These are phyloP conservation scores for Nesoenas mayeri DNA, from an alignment of 2,113 vertebrate species.

Conservation along the genomic window DNA sequence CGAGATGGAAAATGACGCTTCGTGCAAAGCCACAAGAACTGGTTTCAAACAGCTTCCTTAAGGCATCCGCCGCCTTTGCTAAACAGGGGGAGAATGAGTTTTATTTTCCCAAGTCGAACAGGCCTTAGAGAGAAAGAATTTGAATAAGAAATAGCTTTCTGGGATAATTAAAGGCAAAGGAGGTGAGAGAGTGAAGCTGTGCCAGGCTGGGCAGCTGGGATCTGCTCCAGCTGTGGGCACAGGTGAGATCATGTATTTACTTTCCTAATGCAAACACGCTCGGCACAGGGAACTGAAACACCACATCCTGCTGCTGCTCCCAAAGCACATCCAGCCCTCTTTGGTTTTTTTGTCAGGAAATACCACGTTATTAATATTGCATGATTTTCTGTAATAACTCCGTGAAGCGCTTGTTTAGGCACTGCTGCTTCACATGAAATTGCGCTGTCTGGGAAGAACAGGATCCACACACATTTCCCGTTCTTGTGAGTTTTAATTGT, in stretches of 20 bases:
- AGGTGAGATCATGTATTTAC: neutral
- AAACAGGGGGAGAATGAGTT: neutral
- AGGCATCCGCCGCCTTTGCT: neutral
- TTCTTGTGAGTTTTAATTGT: neutral
- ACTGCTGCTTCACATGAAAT: neutral
- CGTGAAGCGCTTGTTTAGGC: neutral
- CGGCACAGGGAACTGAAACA: neutral
- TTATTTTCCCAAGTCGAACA: neutral
- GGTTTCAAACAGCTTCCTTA: neutral
- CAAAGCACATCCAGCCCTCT: neutral
- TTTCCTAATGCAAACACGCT: neutral
- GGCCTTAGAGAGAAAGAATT: neutral
- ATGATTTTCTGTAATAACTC: neutral
- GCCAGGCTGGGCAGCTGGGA: neutral
- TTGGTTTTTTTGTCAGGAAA: neutral
- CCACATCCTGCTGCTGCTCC: neutral
- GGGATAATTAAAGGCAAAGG: neutral
- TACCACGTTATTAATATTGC: neutral
- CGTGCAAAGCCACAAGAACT: neutral
- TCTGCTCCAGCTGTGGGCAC: neutral
- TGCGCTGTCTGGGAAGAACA: neutral
- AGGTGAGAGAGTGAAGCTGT: neutral
- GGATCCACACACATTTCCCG: neutral
- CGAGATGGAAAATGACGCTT: neutral
- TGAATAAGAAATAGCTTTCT: neutral